Evolutionary conservation across 2,113 vertebrate genomes (phyloP).

Genomic region (Amblyornis subalaris): DNA sequence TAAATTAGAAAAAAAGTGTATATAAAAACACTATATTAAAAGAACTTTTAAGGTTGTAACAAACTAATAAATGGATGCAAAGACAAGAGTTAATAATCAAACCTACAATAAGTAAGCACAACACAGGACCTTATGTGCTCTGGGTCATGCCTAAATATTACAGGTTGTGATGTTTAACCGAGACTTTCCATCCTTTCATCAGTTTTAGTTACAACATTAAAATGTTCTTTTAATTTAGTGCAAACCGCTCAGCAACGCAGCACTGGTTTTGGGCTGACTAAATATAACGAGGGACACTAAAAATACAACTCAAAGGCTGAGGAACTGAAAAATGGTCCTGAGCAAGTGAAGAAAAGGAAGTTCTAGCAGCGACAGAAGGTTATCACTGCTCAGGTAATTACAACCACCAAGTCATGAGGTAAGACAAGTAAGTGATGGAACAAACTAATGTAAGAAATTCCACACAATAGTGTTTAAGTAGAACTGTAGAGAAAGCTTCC

Average conservation of each 20-base stretch:
- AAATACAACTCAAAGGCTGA: background rate
- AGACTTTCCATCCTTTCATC: slow-evolving; percentile 41
- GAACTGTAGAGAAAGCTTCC: background rate
- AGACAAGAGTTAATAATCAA: slow-evolving; percentile 52
- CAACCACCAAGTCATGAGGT: background rate
- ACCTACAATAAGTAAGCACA: slow-evolving; percentile 48
- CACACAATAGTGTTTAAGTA: background rate
- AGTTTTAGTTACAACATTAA: slow-evolving; percentile 58
- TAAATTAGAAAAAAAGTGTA: slow-evolving; percentile 66
- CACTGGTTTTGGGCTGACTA: background rate
- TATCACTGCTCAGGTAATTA: background rate
- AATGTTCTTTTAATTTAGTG: slow-evolving; percentile 51
- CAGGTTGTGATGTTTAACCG: slow-evolving; percentile 25
- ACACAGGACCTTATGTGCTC: background rate
- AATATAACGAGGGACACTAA: background rate
- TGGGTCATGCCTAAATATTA: slow-evolving; percentile 45
- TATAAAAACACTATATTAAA: slow-evolving; percentile 64
- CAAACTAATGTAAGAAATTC: background rate
- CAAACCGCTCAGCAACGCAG: slow-evolving; percentile 3
- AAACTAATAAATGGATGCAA: slow-evolving; percentile 57
- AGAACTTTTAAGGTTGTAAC: slow-evolving; percentile 58
- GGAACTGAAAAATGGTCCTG: background rate
- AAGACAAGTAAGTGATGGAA: background rate
- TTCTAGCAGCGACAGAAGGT: background rate
- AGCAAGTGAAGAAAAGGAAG: background rate